phyloP scores from a whole-genome alignment of 2,888 invertebrate genomes.

The Drosophila fulvimacula region DNA sequence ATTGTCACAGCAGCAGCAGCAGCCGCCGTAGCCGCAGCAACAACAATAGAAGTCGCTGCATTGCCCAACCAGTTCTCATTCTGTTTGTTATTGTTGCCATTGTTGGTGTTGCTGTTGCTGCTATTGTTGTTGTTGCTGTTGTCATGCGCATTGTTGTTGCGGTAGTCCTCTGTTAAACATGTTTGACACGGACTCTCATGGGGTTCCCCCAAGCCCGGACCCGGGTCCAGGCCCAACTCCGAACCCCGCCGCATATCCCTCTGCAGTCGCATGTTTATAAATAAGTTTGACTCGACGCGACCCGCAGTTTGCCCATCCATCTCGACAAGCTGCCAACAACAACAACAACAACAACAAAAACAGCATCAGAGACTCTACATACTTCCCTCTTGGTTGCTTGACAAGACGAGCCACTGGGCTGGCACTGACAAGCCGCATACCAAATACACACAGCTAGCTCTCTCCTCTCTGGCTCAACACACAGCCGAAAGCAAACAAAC shows the following conservation, averaged over 20 bases:
- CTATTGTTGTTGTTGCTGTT: conserved; percentile 51
- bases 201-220: conserved; percentile 51
- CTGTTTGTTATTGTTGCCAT: conserved; percentile 60
- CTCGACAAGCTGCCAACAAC: conserved; percentile 34
- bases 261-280: conserved; percentile 56
- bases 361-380: conserved; percentile 18
- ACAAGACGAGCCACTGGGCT: conserved; percentile 59
- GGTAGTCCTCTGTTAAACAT: conserved; percentile 74
- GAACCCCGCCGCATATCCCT: conserved; percentile 12
- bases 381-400: conserved; percentile 19
- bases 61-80: conserved; percentile 50
- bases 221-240: conserved; percentile 10
- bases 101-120: conserved; percentile 45
- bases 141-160: conserved; percentile 60
- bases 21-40: conserved; percentile 21
- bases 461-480: conserved; percentile 31
- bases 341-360: conserved; percentile 32
- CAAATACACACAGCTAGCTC: conserved; percentile 28
- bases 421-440: conserved; percentile 74
- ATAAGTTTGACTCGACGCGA: conserved; percentile 59
- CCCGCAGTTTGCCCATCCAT: conserved; percentile 63
- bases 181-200: conserved; percentile 75
- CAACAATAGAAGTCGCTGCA: conserved; percentile 22
- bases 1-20: conserved; percentile 61
- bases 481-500: conserved; percentile 42